phyloP scores from a whole-genome alignment of 92 coral and sea anemone genomes.

The Actinostola sp. region DNA sequence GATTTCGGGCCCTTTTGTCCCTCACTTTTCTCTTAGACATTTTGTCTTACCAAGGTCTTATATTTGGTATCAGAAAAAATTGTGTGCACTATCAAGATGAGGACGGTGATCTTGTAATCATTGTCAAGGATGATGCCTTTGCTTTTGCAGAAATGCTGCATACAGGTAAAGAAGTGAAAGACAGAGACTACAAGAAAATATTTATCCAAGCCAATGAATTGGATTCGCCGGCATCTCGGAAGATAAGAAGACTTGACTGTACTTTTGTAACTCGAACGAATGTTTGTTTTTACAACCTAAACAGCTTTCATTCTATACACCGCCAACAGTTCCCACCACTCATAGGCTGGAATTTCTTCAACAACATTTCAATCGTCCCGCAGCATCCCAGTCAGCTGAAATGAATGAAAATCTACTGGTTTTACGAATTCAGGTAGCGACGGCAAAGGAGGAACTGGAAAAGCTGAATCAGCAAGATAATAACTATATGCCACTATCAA shows the following conservation, averaged over 20 bases:
- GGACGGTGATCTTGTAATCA: constrained; percentile 40
- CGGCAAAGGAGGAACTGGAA: constrained; percentile 31
- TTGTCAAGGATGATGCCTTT: constrained; percentile 20
- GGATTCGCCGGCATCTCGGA: constrained; percentile 21
- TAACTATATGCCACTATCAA: constrained; percentile 5
- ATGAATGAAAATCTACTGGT: constrained; percentile 29
- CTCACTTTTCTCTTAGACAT: constrained; percentile 19
- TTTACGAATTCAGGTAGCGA: constrained; percentile 39
- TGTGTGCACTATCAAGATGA: constrained; percentile 37
- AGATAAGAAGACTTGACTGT: constrained; percentile 24
- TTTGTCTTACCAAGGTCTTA: constrained; percentile 20
- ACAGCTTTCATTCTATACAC: no score
- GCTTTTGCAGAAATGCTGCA: constrained; percentile 32
- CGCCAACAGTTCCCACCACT: no score
- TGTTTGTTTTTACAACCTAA: no score
- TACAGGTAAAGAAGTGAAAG: constrained; percentile 26
- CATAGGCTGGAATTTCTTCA: no score
- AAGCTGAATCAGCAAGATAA: constrained; percentile 11
- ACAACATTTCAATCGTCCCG: not conserved
- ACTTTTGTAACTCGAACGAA: no score
- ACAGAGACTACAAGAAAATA: constrained; percentile 27
- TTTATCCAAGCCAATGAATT: constrained; percentile 33
- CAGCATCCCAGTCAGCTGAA: constrained; percentile 24
- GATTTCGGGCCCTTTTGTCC: no score
- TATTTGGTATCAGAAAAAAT: constrained; percentile 6